A percentile compares a stretch with the other conserved stretches of the same genome.
Conservation (phyloP, 2,888 invertebrate species). For the Pelosia muscerda region DNA sequence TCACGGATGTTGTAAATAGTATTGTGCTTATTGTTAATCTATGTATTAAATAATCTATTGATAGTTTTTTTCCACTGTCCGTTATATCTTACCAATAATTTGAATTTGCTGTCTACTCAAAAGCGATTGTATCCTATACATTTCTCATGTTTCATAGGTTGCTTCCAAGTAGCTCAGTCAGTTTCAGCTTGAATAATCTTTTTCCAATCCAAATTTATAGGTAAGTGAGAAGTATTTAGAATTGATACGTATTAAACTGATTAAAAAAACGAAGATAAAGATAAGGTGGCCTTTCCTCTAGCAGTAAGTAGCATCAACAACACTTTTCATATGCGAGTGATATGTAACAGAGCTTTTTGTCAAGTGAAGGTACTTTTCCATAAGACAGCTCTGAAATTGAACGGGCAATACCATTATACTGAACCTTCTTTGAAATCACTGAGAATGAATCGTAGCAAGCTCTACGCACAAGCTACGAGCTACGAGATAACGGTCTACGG, state of each 20-base stretch:
- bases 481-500: not conserved
- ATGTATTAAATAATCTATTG: not conserved
- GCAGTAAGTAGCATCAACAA: not conserved
- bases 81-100: no score
- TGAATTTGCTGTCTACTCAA: not conserved
- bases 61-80: not conserved
- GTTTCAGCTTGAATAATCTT: no score
- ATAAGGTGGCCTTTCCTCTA: no score
- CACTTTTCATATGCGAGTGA: not conserved
- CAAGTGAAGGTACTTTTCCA: not conserved
- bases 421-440: not conserved
- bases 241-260: no score
- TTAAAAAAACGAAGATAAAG: no score
- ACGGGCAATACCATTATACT: not conserved
- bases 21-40: constrained; percentile 10
- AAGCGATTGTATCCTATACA: not conserved
- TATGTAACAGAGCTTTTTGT: not conserved
- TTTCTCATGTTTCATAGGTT: no score
- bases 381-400: not conserved
- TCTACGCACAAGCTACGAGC: constrained; percentile 53
- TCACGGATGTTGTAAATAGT: not conserved
- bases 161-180: no score
- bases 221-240: no score
- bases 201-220: no score
- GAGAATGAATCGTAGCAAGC: constrained; percentile 35